A percentile compares a stretch with the other conserved stretches of the same genome.
phyloP scores from a whole-genome alignment of 2,888 invertebrate genomes.

The Melanophora roralis region DNA sequence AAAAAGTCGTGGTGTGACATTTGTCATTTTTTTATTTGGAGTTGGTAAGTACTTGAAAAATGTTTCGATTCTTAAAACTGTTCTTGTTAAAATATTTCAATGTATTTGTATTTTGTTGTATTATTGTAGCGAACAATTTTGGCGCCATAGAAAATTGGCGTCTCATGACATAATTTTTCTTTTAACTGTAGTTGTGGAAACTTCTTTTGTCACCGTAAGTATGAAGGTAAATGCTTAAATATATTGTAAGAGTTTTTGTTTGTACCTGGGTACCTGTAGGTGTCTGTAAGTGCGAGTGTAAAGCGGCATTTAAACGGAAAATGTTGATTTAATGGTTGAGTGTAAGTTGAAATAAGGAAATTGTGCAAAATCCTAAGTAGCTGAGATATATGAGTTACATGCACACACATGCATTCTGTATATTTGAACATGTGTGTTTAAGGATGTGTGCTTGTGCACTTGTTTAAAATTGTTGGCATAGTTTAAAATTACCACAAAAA shows the following conservation, averaged over 20 bases:
- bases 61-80: not conserved
- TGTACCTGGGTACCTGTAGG: not conserved
- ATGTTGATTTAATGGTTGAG: constrained; percentile 56
- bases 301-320: constrained; percentile 44
- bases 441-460: not conserved
- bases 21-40: constrained; percentile 45
- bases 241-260: not conserved
- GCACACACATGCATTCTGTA: not conserved
- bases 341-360: constrained; percentile 28
- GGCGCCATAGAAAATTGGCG: constrained; percentile 63
- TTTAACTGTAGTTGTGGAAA: not conserved
- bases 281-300: not conserved
- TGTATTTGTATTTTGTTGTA: not conserved
- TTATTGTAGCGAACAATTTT: constrained; percentile 38
- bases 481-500: constrained; percentile 40
- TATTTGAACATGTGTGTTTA: not conserved
- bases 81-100: not conserved
- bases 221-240: constrained; percentile 49
- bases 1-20: not conserved
- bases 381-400: constrained; percentile 30
- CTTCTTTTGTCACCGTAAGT: constrained; percentile 37
- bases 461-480: constrained; percentile 35
- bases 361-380: constrained; percentile 40
- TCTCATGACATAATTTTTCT: constrained; percentile 38
- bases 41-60: constrained; percentile 44